Base-by-base conservation (phyloP, 1,140 invertebrate genomes). In the Micrasema longulum region DNA sequence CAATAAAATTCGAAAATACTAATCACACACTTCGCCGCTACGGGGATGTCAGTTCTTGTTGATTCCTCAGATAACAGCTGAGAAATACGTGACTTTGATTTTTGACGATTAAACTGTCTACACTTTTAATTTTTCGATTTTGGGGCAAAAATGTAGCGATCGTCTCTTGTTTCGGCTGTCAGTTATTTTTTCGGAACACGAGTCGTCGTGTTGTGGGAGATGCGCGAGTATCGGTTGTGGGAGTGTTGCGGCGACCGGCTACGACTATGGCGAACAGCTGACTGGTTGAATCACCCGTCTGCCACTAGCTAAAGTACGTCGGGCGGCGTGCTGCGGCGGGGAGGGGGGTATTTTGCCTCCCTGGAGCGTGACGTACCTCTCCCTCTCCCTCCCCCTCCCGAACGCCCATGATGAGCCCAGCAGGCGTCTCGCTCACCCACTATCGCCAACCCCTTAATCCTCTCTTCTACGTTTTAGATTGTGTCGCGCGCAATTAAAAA, bases 61-160 rank as follows among this genome's bases (percentile, higher is more conserved):
- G 50, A n/a, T n/a, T n/a, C n/a, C n/a, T n/a, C n/a, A n/a, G n/a
- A n/a, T n/a, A n/a, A n/a, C n/a, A n/a, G n/a, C n/a, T n/a, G n/a
- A n/a, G n/a, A n/a, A n/a, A n/a, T n/a, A n/a, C n/a, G n/a, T n/a
- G n/a, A n/a, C n/a, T n/a, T n/a, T n/a, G n/a, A n/a, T n/a, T n/a
- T n/a, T n/a, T n/a, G n/a, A n/a, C n/a, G n/a, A n/a, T n/a, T n/a
- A n/a, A n/a, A n/a, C n/a, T n/a, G n/a, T n/a, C n/a, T n/a, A n/a
- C n/a, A n/a, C n/a, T n/a, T n/a, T n/a, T n/a, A n/a, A n/a, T n/a
- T 63, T 63, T 63, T 63, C 41, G 22, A 63, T 43, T 43, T 60
- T 23, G 38, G 23, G 22, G n/a, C 11, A 63, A 43, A 63, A 63
- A 63, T 63, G 36, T 43, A 63, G 57, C 41, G 57, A 63, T 63